These are phyloP conservation scores for Quadriops clusia DNA, from an alignment of 2,888 invertebrate species.

Conservation along the genomic window DNA sequence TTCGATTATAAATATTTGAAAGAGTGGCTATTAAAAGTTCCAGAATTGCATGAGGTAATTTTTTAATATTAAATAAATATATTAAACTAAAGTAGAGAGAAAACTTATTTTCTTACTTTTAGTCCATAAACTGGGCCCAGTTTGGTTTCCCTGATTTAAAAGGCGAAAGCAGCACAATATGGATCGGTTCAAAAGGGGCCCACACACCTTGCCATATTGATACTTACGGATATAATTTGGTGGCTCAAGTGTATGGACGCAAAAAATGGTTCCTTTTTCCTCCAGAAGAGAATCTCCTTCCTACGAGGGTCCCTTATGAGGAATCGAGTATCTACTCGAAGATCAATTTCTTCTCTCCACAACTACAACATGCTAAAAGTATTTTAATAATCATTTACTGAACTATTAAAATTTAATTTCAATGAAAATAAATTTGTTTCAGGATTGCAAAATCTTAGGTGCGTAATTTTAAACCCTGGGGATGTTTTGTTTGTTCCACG, in stretches of 20 bases:
- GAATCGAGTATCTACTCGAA: conserved; percentile 89
- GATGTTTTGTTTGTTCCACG: conserved; percentile 81
- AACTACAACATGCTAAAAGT: conserved; percentile 41
- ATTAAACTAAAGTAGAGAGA: conserved; percentile 22
- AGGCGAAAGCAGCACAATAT: conserved; percentile 63
- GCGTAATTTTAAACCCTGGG: conserved; percentile 64
- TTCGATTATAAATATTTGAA: conserved; percentile 76
- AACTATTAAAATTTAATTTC: no score
- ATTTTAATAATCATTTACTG: conserved; percentile 22
- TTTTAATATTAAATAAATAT: conserved; percentile 8
- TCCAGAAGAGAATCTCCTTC: conserved; percentile 57
- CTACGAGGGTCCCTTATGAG: conserved; percentile 87
- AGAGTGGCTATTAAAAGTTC: conserved; percentile 49
- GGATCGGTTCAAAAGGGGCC: conserved; percentile 78
- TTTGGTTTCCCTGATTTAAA: conserved; percentile 61
- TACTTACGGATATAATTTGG: conserved; percentile 87
- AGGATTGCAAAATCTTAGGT: conserved; percentile 15
- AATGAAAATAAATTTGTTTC: no score
- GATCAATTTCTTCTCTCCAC: conserved; percentile 66
- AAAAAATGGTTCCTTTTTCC: conserved; percentile 90
- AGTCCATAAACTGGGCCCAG: conserved; percentile 48
- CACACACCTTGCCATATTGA: conserved; percentile 93
- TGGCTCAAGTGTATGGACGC: conserved; percentile 77
- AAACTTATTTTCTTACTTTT: conserved; percentile 27
- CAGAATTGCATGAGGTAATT: conserved; percentile 46